Evolutionary conservation across 1,140 invertebrate species (phyloP).

Genomic region (Apis laboriosa): DNA sequence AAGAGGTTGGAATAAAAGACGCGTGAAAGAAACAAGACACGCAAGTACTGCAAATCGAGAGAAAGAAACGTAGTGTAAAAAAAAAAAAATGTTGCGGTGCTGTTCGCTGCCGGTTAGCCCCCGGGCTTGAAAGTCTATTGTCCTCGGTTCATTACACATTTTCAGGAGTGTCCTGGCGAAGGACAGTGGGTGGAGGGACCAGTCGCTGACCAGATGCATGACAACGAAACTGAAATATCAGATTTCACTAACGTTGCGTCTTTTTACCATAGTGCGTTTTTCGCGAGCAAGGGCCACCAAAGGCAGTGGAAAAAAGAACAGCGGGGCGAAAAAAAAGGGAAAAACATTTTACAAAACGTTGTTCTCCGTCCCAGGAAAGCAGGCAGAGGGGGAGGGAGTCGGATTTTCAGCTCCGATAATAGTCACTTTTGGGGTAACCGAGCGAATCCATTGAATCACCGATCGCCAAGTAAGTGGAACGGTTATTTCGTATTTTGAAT

Average conservation of each 20-base stretch:
- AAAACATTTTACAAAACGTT: constrained; percentile 10
- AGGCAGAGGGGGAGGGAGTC: background rate
- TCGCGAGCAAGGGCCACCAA: background rate
- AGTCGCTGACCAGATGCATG: constrained; percentile 48
- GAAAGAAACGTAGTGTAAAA: background rate
- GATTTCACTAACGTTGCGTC: constrained; percentile 50
- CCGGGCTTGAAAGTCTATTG: constrained; percentile 43
- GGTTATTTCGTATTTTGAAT: constrained; percentile 51
- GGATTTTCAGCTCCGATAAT: constrained; percentile 47
- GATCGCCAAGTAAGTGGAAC: constrained; percentile 38
- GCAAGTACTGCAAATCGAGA: constrained; percentile 32
- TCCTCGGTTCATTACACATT: constrained; percentile 51
- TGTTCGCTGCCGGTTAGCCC: constrained; percentile 32
- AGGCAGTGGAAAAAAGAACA: constrained; percentile 2
- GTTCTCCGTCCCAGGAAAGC: background rate
- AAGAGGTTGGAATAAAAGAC: background rate
- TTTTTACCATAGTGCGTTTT: constrained; percentile 26
- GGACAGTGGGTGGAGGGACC: background rate
- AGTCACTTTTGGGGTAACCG: constrained; percentile 38
- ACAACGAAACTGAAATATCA: constrained; percentile 52
- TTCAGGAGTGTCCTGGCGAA: constrained; percentile 27
- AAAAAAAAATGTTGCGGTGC: background rate
- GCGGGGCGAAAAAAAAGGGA: background rate
- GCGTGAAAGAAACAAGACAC: constrained; percentile 46
- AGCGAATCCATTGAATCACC: constrained; percentile 41